These are phyloP conservation scores for Epinephelus fuscoguttatus DNA, from an alignment of 2,113 vertebrate genomes.

Conservation along the genomic window DNA sequence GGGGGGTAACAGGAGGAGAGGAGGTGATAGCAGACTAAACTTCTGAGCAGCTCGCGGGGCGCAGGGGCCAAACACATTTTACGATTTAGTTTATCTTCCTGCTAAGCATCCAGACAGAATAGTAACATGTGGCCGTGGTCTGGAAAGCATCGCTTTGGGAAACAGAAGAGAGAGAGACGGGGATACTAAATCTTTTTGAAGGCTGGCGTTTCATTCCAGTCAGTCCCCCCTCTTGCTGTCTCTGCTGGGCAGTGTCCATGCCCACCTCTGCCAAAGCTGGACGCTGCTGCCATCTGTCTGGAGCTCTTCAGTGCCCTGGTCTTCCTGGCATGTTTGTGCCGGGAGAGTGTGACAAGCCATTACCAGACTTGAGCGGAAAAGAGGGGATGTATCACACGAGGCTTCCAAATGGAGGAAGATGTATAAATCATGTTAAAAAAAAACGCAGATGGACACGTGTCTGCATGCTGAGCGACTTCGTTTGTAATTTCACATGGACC, in stretches of 20 bases:
- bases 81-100: conserved; percentile 32
- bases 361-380: conserved; percentile 25
- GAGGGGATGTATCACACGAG: not conserved
- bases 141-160: conserved; percentile 49
- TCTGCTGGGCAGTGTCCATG: conserved; percentile 47
- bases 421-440: conserved; percentile 22
- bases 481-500: conserved; percentile 11
- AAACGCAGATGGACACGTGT: conserved; percentile 12
- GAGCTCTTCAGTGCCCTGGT: conserved; percentile 37
- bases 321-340: conserved; percentile 33
- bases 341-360: conserved; percentile 26
- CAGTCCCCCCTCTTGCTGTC: conserved; percentile 37
- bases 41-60: conserved; percentile 8
- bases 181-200: conserved; percentile 23
- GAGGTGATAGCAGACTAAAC: not conserved
- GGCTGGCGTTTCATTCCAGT: conserved; percentile 52
- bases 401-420: conserved; percentile 33
- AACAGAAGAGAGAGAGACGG: conserved; percentile 28
- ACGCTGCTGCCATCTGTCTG: conserved; percentile 49
- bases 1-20: conserved; percentile 5
- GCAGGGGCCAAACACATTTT: conserved; percentile 32
- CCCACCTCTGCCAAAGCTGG: conserved; percentile 56
- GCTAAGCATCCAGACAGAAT: conserved; percentile 50
- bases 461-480: conserved; percentile 27
- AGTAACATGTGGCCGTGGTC: conserved; percentile 40